These are phyloP conservation scores for Wiebesia pumilae DNA, from an alignment of 1,140 invertebrate species.

Conservation along the genomic window DNA sequence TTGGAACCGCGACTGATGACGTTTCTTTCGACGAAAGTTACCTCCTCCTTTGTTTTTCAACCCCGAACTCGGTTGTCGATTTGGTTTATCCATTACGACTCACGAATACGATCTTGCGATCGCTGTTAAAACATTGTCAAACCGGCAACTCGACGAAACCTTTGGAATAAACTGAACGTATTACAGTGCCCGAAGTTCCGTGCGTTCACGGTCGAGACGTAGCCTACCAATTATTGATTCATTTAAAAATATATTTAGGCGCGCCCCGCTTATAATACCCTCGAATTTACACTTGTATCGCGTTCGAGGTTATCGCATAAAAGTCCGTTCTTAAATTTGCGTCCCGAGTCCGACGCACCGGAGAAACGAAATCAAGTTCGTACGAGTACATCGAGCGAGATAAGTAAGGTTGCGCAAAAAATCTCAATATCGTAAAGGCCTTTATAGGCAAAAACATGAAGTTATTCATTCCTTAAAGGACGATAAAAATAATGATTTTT, in stretches of 20 bases:
- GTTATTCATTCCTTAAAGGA: background rate
- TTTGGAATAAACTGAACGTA: background rate
- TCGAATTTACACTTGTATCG: background rate
- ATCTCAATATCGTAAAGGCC: background rate
- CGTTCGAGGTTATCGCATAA: background rate
- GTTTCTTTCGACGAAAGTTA: conserved; percentile 4
- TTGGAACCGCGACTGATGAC: background rate
- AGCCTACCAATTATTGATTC: background rate
- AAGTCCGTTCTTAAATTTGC: background rate
- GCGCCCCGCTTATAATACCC: background rate
- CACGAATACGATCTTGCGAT: background rate
- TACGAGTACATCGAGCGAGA: background rate
- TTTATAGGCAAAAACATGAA: background rate
- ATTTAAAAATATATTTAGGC: background rate
- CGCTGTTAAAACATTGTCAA: background rate
- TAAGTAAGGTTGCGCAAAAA: background rate
- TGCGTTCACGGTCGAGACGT: background rate
- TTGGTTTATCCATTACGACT: background rate
- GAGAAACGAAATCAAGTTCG: background rate
- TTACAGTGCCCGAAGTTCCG: background rate
- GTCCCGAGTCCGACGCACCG: background rate
- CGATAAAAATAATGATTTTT: background rate
- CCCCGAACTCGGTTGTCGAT: background rate
- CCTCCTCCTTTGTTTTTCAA: background rate
- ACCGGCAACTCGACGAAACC: background rate